A percentile compares a stretch with the other conserved stretches of the same genome.
phyloP scores from a whole-genome alignment of 2,888 invertebrate genomes.

The Nymphalis urticae region DNA sequence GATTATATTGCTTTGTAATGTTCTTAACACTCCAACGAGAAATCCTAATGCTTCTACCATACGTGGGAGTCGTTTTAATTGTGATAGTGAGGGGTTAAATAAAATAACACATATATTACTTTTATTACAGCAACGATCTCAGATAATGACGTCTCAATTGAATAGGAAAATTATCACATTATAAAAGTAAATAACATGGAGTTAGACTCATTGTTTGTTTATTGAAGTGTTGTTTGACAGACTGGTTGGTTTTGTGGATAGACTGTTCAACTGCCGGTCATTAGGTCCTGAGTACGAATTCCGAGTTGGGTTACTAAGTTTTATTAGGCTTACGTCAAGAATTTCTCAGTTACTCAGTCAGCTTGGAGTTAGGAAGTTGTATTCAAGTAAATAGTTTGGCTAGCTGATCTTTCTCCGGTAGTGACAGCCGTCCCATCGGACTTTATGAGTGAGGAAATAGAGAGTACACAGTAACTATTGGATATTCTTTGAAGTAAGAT shows the following conservation, averaged over 20 bases:
- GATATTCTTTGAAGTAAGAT: too few relatives aligned
- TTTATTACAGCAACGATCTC: slow-evolving; percentile 33
- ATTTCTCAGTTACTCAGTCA: too few relatives aligned
- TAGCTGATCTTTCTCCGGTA: too few relatives aligned
- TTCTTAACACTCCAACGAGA: slow-evolving; percentile 53
- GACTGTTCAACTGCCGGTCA: background rate
- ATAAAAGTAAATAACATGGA: slow-evolving; percentile 10
- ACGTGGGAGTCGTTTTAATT: slow-evolving; percentile 46
- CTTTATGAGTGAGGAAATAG: too few relatives aligned
- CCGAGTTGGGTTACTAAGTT: too few relatives aligned
- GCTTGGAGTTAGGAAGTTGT: too few relatives aligned
- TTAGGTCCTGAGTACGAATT: too few relatives aligned
- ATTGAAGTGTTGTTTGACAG: background rate
- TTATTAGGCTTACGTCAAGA: too few relatives aligned
- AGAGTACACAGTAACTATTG: too few relatives aligned
- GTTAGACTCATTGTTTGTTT: background rate
- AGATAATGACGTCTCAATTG: slow-evolving; percentile 48
- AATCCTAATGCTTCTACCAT: slow-evolving; percentile 51
- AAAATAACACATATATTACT: slow-evolving; percentile 31
- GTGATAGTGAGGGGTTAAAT: slow-evolving; percentile 38
- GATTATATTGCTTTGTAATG: slow-evolving; percentile 53
- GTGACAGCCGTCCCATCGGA: too few relatives aligned
- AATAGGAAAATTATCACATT: slow-evolving; percentile 7
- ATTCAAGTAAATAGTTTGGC: too few relatives aligned
- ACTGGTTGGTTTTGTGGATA: background rate